Conservation (phyloP, 1,140 invertebrate genomes). For the Tetramorium simillimum region DNA sequence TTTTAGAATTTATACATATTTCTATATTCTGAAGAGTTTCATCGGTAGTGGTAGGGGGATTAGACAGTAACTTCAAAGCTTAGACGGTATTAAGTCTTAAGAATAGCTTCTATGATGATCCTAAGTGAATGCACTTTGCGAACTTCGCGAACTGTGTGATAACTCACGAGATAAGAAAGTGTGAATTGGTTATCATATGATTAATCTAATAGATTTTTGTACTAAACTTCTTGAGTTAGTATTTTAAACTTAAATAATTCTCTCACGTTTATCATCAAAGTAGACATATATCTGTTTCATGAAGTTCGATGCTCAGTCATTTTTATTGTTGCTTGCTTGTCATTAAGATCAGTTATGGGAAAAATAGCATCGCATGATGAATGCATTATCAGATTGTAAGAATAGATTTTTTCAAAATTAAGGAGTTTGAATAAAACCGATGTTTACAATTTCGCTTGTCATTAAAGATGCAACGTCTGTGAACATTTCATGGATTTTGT, state of each 20-base stretch:
- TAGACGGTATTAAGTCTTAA: conserved; percentile 57
- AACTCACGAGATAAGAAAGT: conserved; percentile 32
- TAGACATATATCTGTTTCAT: neutral
- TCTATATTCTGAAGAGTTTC: conserved; percentile 36
- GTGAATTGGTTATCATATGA: conserved; percentile 33
- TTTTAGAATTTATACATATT: conserved; percentile 38
- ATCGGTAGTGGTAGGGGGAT: conserved; percentile 29
- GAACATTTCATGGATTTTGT: conserved; percentile 21
- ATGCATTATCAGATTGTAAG: neutral
- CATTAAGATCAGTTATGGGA: neutral
- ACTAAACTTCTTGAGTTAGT: neutral
- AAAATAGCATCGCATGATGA: neutral
- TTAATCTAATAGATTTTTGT: neutral
- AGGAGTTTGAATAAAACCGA: neutral
- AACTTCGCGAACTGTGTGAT: conserved; percentile 22
- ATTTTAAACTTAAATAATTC: neutral
- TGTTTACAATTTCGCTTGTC: neutral
- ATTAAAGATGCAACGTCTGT: neutral
- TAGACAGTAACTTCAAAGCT: conserved; percentile 64
- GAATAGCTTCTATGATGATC: conserved; percentile 60
- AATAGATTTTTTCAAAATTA: neutral
- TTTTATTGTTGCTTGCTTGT: neutral
- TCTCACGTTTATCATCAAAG: neutral
- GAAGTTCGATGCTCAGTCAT: neutral
- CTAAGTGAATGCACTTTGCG: conserved; percentile 62